Evolutionary conservation across 2,113 vertebrate genomes (phyloP).

Genomic region (Epinephelus fuscoguttatus): DNA sequence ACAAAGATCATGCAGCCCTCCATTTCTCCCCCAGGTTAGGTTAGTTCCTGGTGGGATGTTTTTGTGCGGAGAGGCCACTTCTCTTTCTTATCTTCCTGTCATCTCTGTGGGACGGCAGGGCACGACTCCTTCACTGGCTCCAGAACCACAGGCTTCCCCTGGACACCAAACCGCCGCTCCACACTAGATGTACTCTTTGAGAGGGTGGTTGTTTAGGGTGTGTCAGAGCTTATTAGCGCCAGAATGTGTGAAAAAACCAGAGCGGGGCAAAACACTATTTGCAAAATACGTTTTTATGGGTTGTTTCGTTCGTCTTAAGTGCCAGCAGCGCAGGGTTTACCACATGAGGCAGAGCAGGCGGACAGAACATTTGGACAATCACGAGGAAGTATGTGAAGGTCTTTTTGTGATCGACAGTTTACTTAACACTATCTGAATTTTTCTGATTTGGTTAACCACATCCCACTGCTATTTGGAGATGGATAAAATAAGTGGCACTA

Average conservation of each 20-base stretch:
- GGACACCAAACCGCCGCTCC: conserved; percentile 82
- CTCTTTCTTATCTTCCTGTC: conserved; percentile 92
- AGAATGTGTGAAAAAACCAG: conserved; percentile 76
- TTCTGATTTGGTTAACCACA: conserved; percentile 47
- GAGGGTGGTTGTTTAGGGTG: conserved; percentile 76
- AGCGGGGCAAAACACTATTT: conserved; percentile 48
- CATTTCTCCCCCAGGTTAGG: conserved; percentile 71
- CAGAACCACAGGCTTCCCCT: conserved; percentile 85
- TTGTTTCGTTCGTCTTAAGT: conserved; percentile 51
- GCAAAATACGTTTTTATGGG: conserved; percentile 64
- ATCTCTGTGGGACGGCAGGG: conserved; percentile 90
- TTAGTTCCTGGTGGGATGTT: conserved; percentile 80
- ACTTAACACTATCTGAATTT: conserved; percentile 30
- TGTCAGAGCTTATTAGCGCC: conserved; percentile 76
- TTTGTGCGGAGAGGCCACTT: conserved; percentile 82
- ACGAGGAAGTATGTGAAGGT: conserved; percentile 30
- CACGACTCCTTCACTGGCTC: conserved; percentile 87
- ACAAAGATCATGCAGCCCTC: conserved; percentile 60
- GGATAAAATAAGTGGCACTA: conserved; percentile 41
- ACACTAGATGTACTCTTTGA: conserved; percentile 61
- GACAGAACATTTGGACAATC: conserved; percentile 48
- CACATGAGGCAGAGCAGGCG: conserved; percentile 36
- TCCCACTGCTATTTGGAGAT: conserved; percentile 26
- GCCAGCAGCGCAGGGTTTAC: conserved; percentile 52
- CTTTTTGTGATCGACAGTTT: conserved; percentile 39